Evolutionary conservation across 2,113 vertebrate genomes (phyloP).

Genomic region (Lutjanus erythropterus): DNA sequence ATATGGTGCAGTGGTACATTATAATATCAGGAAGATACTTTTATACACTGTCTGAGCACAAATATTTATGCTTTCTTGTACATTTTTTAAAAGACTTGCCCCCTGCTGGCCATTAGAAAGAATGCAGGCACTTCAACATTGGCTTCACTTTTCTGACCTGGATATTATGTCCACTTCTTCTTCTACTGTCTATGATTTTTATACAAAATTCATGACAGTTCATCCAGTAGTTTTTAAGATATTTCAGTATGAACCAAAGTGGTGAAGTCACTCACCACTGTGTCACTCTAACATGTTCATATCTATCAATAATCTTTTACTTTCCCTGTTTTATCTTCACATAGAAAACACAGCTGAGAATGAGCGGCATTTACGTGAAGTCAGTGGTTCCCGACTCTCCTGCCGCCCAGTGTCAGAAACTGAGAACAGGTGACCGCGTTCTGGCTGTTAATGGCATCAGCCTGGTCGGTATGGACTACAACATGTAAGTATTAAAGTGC

Average conservation of each 20-base stretch:
- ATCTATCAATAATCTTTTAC: background rate
- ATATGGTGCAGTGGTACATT: background rate
- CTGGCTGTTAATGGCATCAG: conserved; percentile 87
- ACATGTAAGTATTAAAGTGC: conserved; percentile 66
- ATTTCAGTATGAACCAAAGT: too few species aligned
- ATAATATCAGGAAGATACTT: too few species aligned
- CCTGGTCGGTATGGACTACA: conserved; percentile 86
- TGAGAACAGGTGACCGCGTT: conserved; percentile 83
- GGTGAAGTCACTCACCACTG: too few species aligned
- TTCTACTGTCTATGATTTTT: too few species aligned
- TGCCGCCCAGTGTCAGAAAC: conserved; percentile 77
- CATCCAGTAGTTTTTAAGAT: too few species aligned
- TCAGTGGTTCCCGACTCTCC: conserved; percentile 85
- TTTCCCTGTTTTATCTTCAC: background rate
- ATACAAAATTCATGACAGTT: too few species aligned
- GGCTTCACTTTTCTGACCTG: too few species aligned
- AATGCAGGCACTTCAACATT: too few species aligned
- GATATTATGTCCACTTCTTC: too few species aligned
- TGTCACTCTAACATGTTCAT: too few species aligned
- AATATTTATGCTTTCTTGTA: background rate
- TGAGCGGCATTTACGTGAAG: conserved; percentile 87
- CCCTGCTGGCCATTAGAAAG: too few species aligned
- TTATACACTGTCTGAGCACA: background rate
- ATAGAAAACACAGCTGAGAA: conserved; percentile 80
- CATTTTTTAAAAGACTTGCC: too few species aligned